phyloP scores from a whole-genome alignment of 2,888 invertebrate genomes.

The Hemithea aestivaria region DNA sequence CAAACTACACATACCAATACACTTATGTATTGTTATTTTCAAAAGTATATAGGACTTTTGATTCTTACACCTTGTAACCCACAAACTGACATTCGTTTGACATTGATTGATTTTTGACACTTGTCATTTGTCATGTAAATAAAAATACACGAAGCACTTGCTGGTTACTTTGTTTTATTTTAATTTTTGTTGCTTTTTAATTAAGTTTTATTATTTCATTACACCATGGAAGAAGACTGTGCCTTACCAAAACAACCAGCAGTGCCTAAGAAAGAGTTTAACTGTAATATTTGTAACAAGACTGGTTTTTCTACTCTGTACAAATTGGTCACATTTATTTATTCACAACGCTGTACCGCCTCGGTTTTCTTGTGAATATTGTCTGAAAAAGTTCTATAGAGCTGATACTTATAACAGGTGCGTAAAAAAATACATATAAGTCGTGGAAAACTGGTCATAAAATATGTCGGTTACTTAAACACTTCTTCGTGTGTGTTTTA shows the following conservation, averaged over 20 bases:
- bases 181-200: conserved; percentile 14
- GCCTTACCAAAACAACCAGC: background rate
- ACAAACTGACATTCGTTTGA: background rate
- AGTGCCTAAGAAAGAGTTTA: conserved; percentile 24
- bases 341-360: conserved; percentile 43
- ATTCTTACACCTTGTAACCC: no score
- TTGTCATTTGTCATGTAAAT: no score
- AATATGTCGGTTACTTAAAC: no score
- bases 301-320: conserved; percentile 36
- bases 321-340: conserved; percentile 43
- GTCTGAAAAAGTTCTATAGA: conserved; percentile 48
- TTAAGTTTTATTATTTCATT: conserved; percentile 11
- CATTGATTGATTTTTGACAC: background rate
- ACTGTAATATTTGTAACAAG: conserved; percentile 45
- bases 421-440: no score
- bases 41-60: no score
- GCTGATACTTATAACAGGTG: conserved; percentile 38
- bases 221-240: conserved; percentile 20
- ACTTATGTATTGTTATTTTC: no score
- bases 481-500: no score
- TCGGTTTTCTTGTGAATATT: conserved; percentile 43
- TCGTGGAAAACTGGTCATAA: no score
- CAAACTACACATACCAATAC: no score
- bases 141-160: background rate
- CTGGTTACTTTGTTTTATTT: conserved; percentile 7